Base-by-base conservation (phyloP, 2,113 vertebrate genomes). In the Phalacrocorax pelagicus region DNA sequence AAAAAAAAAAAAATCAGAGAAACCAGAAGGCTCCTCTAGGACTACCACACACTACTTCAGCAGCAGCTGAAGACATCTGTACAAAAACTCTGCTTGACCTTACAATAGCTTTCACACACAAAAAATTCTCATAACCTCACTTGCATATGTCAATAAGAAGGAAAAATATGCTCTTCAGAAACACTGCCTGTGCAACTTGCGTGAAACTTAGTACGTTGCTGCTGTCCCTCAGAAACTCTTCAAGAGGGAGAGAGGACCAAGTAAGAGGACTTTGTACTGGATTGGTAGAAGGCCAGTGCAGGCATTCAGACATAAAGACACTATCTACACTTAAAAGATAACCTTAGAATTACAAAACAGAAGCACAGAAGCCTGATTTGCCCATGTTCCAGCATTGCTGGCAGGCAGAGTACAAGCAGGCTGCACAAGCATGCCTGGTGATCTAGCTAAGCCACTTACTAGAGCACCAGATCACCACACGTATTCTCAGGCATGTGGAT, bases 391-490 rank as follows among this genome's bases (percentile, higher is more conserved):
- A n/a, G 80, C 79, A 8, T 8, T 12, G 86, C 57, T 36, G 58
- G 82, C 81, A 74, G 67, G 69, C 72, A 78, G 63, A 26, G 47
- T 4, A 51, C 4, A 13, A 59, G 70, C 79, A 85, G 74, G 71
- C 90, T 73, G 82, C 79, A 82, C 23, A 5, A 22, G 84, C 52
- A 34, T 20, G 81, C 81, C 81, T 12, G 44, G 23, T 9, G 81
- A 87, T 87, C 81, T 18, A 67, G 17, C 94, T 94, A 85, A 97
- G 89, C 81, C 93, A 87, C 91, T 96, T 75, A 94, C 8, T 40
- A 2, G 32, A 57, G 78, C 27, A n/a, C 11, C 69, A 51, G 42
- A 61, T 78, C 73, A 24, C 42, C 2, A 24, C 19, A 58, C 0
- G 3, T 79, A 23, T 52, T 20, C 11, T 87, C 73, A 9, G 83